Base-by-base conservation (phyloP, 2,888 invertebrate species). In the Yponomeuta plumbellus region DNA sequence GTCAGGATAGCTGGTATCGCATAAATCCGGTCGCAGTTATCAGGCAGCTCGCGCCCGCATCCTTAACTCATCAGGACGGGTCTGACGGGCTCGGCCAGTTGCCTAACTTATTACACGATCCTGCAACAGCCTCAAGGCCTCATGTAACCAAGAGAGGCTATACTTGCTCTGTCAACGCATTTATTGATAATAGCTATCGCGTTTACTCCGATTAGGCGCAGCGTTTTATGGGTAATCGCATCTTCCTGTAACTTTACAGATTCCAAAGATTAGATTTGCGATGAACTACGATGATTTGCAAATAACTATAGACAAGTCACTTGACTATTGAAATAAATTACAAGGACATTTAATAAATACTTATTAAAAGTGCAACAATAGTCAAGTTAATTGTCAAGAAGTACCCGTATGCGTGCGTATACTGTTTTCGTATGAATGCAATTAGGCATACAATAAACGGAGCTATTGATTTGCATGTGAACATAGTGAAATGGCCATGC, bases 11-110 rank as follows among this genome's bases (percentile, higher is more conserved):
- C 22, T 64, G 40, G 64, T 62, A 62, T 40, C 34, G 26, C 26
- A 5, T 26, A 62, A 26, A 57, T 57, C 57, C 65, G 56, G 57
- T 57, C 39, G 34, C 40, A 39, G 52, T 59, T 59, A 59, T 59
- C 57, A 66, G 40, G 66, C 34, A 34, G 64, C 44, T 21, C n/a
- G 64, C 44, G 66, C 59, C 44, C n/a, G 59, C 23, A 59, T 59
- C 23, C 59, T 34, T 59, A 23, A 59, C 59, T 59, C 62, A 62
- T 34, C 62, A 20, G 62, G 62, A 62, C 61, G 61, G 61, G 61
- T 23, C 58, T 20, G 58, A 22, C 58, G 10, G 58, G 58, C 22
- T 58, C 44, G 44, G 17, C 17, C 44, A 52, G 17, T 52, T 52
- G 17, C 58, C 58, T 58, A 58, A 22, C 20, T 22, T 58, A 58